Evolutionary conservation across 2,797 vertebrate genomes (phyloP), one percentile per base, ranked within the genome.

Genomic region (Crocidura indochinensis): DNA sequence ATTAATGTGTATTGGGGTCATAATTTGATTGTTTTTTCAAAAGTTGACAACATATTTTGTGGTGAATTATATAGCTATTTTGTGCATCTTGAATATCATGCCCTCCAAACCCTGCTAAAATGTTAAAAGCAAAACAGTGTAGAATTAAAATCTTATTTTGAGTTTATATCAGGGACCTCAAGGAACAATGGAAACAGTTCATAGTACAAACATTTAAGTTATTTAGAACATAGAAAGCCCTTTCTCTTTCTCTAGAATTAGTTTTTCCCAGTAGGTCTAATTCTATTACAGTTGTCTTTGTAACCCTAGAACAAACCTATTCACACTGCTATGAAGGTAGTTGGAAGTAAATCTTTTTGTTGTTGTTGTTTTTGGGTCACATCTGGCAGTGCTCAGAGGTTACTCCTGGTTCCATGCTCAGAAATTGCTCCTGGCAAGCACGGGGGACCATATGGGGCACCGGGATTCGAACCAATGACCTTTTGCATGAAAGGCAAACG

Each of bases 241-340:
- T 85, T 95, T 56, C 24, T 26, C 15, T 60, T 17, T 22, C 14
- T 78, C 62, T 26, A 38, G 7, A 87, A 72, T 68, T 75, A 82
- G 49, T 49, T 88, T 93, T 91, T 17, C 12, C 51, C 22, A 22
- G 3, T 10, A 79, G n/a, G 6, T 79, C 17, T 67, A 75, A 91
- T 78, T 87, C 15, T 1, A 44, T 79, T 75, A 56, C 4, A 84
- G 24, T 49, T 81, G 46, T 68, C 9, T 10, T 17, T 46, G 31
- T 64, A 81, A 87, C 46, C 71, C 53, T 84, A 81, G 60, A 67
- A 79, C 27, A 81, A 65, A 67, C 22, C 29, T 44, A 49, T 60
- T 81, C 17, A 29, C 1, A 75, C 22, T 46, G 49, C 17, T 84
- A 44, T 38, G 31, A 65, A 68, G 38, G 38, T 38, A 38, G 38